Evolutionary conservation across 2,888 invertebrate species (phyloP), one percentile per base, ranked within the genome.

Genomic region (Glyphotaelius pellucidus): DNA sequence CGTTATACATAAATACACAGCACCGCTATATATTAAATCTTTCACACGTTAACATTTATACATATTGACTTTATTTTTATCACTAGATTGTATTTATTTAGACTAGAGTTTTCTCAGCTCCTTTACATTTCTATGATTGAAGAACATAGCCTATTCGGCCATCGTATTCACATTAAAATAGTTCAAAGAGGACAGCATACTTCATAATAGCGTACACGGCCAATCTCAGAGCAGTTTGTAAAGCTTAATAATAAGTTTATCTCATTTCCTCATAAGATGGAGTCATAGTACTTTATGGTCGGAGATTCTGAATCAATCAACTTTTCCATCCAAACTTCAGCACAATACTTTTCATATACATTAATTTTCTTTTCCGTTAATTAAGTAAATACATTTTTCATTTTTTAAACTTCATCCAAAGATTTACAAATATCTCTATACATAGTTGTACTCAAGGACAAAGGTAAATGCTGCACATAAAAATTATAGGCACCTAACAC

Each of bases 1-100:
- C 89, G 89, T 89, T 90, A 90, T 90, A 90, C 90, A 81, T 90
- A 42, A 47, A 90, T 81, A 90, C 90, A 87, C 80, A 91, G 80
- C 87, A 80, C 86, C 87, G 35, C 87, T 91, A 91, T 47, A 87
- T 87, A 87, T 91, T 87, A 80, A 80, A 87, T 42, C 52, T 42
- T 91, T 80, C 85, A 86, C 47, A 87, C 86, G 0, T 12, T 84
- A 35, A 87, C 86, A 91, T 86, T 84, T 80, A 80, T 47, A 91
- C 85, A 87, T 80, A 84, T 67, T 89, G 88, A 89, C 88, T 89
- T 89, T 79, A 89, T 89, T 42, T 89, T 89, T 79, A 89, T 89
- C 88, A 89, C 88, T 89, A 89, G 87, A 87, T 35, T 25, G 35
- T 87, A 79, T 88, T 89, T 38, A 89, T 80, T 25, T 80, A 89